Conservation (phyloP, 2,113 vertebrate species). For the Stigmatopora argus region DNA sequence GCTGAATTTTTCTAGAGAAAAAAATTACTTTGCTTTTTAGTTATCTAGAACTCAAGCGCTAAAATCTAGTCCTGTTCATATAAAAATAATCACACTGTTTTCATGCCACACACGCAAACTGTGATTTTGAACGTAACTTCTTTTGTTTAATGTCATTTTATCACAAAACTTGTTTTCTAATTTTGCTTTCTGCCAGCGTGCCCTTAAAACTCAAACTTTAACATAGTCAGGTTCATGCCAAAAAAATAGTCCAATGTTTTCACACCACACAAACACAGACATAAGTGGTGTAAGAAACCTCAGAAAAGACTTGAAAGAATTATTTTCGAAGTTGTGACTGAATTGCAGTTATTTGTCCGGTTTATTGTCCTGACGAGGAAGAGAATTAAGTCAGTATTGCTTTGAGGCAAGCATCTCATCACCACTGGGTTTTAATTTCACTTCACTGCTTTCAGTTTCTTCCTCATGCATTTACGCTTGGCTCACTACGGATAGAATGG, state of each 20-base stretch:
- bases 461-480: constrained; percentile 17
- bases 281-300: background rate
- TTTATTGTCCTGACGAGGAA: background rate
- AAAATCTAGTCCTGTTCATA: too few species aligned
- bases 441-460: constrained; percentile 9
- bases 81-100: too few species aligned
- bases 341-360: background rate
- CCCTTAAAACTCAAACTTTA: background rate
- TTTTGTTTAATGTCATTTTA: background rate
- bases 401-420: constrained; percentile 1
- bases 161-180: background rate
- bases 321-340: background rate
- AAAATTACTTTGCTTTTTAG: too few species aligned
- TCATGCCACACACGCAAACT: too few species aligned
- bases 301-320: background rate
- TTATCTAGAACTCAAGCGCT: too few species aligned
- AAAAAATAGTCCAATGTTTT: background rate
- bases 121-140: too few species aligned
- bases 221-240: background rate
- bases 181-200: background rate
- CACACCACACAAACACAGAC: background rate
- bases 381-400: constrained; percentile 4
- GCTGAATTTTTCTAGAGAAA: too few species aligned
- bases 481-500: constrained; percentile 30
- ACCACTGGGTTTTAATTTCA: constrained; percentile 27